Evolutionary conservation across 1,140 invertebrate species (phyloP), one percentile per base, ranked within the genome.

Genomic region (Neuroterus valhalla): DNA sequence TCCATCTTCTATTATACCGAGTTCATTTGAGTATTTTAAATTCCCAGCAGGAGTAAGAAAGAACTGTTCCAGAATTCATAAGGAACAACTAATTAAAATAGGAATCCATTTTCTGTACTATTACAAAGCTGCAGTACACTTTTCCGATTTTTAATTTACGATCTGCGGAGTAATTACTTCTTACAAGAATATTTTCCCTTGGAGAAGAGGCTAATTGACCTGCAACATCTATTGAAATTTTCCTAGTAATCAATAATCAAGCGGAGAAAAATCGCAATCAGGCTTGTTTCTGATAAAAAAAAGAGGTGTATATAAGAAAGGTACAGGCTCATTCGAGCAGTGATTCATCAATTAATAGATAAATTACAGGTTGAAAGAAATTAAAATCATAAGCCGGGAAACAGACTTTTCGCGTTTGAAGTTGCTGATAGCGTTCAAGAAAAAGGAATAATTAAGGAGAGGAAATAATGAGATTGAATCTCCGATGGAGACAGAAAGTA

Each of bases 381-480:
- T 77, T 72, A 71, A 78, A 76, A 75, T 72, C 74, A 73, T 70
- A 71, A 75, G 66, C 42, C 70, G 55, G 44, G 79, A 75, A 74
- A 82, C 50, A 74, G 75, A 73, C 66, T 81, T 68, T 55, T 71
- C 75, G 70, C 55, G 67, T 70, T 71, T 74, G 70, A 80, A 83
- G 77, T 80, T 76, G 74, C 75, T 84, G 84, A 84, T 81, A 81
- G 82, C 78, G 70, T 82, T 80, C 71, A 75, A 80, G 76, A 81
- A 80, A 81, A 80, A 84, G 75, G 77, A 82, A 85, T 82, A 82
- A 85, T 85, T 82, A 83, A 83, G 77, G 62, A 77, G 72, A 55
- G 75, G 78, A 79, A 77, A 81, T 85, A 83, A 84, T 83, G 78
- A 84, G 80, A 82, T 83, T 80, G 80, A 70, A 70, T 43, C 17